A percentile compares a stretch with the other conserved stretches of the same genome.
Evolutionary conservation across 1,140 invertebrate species (phyloP).

Genomic region (Battus philenor): DNA sequence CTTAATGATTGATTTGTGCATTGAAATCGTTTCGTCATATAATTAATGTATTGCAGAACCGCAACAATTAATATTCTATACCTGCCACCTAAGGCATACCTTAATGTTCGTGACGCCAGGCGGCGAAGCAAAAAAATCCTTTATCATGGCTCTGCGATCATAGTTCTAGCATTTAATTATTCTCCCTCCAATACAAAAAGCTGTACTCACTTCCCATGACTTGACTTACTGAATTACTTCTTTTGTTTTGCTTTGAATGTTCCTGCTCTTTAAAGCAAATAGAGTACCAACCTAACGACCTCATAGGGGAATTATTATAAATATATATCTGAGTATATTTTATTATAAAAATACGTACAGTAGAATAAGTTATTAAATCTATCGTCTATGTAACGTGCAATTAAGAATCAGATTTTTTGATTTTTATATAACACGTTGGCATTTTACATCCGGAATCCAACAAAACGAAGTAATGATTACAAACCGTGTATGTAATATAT

Average conservation of each 20-base stretch:
- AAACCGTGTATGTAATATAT: constrained; percentile 8
- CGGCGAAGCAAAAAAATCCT: constrained; percentile 38
- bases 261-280: no score
- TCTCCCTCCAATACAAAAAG: constrained; percentile 41
- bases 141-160: constrained; percentile 44
- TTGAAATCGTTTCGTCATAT: constrained; percentile 3
- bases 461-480: constrained; percentile 6
- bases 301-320: no score
- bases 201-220: constrained; percentile 64
- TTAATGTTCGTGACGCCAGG: constrained; percentile 18
- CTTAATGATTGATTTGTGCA: not conserved
- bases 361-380: no score
- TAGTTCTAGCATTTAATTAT: constrained; percentile 41
- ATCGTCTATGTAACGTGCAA: no score
- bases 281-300: no score
- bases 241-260: constrained; percentile 8
- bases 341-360: no score
- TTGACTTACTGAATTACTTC: constrained; percentile 23
- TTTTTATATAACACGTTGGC: no score
- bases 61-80: constrained; percentile 5
- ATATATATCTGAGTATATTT: no score
- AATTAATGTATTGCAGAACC: constrained; percentile 2
- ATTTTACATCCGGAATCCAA: no score
- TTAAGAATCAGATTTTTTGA: no score
- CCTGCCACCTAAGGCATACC: not conserved